Conservation (phyloP, 2,113 vertebrate genomes). For the Naja naja region DNA sequence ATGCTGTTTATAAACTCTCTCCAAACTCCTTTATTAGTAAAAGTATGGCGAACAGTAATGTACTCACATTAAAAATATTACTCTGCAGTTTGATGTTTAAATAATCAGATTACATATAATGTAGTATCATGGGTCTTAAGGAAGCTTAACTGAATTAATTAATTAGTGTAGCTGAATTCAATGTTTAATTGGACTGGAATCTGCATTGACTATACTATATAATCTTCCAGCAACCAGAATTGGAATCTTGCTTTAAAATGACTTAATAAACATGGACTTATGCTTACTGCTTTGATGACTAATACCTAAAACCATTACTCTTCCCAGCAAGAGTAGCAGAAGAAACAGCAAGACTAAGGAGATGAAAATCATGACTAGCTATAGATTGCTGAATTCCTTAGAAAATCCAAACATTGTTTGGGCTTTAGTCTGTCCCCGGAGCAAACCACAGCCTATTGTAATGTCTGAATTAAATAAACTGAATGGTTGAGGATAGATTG, state of each 20-base stretch:
- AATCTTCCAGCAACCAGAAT: neutral
- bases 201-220: neutral
- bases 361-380: neutral
- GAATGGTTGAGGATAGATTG: slow-evolving; percentile 33
- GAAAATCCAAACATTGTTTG: neutral
- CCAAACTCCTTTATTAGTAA: neutral
- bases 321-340: neutral
- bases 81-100: neutral
- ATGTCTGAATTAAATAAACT: neutral
- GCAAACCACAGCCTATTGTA: neutral
- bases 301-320: neutral
- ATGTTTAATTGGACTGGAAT: neutral
- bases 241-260: neutral
- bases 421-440: neutral
- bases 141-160: neutral
- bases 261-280: neutral
- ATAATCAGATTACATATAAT: neutral
- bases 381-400: neutral
- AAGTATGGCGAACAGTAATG: neutral
- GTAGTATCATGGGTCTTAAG: neutral
- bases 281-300: neutral
- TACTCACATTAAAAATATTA: neutral
- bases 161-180: neutral
- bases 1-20: neutral
- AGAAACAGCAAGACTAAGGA: neutral